Evolutionary conservation across 2,113 vertebrate genomes (phyloP), one percentile per base, ranked within the genome.

Genomic region (Ciconia stormi): DNA sequence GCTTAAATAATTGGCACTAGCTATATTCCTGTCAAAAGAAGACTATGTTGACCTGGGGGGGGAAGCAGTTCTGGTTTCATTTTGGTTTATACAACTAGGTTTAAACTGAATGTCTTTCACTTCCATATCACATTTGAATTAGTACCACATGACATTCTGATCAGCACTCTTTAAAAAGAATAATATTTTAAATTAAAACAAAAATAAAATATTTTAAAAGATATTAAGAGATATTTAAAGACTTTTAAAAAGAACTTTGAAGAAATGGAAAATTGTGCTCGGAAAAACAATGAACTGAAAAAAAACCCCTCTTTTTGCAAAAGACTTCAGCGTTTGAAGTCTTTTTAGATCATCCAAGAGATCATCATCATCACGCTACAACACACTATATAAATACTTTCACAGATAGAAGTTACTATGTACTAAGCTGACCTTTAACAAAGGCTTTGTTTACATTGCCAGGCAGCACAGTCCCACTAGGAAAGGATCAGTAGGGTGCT

Each of bases 331-430:
- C 4, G 2, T 16, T 9, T 59, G 30, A 34, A 53, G 2, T 20
- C 10, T 50, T 78, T 82, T 63, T 11, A 32, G 25, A 10, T 38
- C 34, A 38, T 18, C 22, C 34, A 46, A 15, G 23, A 80, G 21
- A 80, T 49, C 10, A 30, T 27, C 15, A 30, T 27, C 47, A 32
- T 2, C 23, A 2, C 10, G 23, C 29, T 52, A 7, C 23, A 63
- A 3, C 9, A 12, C 7, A 5, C 7, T 26, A 6, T 0, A 3
- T 29, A 67, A 84, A 81, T 8, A n/a, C 15, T 58, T 63, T 4
- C 50, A 46, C 25, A 17, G 42, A 9, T 1, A 58, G 21, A 66
- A 56, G 9, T 15, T 69, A 23, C 59, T 8, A 7, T 2, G n/a
- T 42, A 16, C 47, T 58, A 6, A 70, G 13, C 9, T 63, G 71